phyloP scores from a whole-genome alignment of 2,113 vertebrate species.

The Onychorhynchus coronatus region DNA sequence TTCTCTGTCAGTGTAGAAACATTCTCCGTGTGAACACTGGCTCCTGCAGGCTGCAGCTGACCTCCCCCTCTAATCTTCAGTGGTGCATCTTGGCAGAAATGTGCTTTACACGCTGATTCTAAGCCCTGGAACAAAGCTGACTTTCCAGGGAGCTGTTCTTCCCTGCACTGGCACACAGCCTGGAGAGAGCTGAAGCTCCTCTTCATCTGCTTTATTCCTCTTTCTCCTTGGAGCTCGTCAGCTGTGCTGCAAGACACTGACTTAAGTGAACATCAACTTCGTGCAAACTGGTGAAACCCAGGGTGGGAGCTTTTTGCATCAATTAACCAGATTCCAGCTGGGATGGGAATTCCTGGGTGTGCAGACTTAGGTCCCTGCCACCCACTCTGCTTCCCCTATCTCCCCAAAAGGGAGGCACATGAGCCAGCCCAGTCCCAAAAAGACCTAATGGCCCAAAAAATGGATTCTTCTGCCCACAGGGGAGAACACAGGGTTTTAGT shows the following conservation, averaged over 20 bases:
- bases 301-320: neutral
- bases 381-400: neutral
- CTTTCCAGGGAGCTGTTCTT: conserved; percentile 16
- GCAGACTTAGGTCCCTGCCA: neutral
- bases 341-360: neutral
- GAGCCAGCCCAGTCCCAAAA: neutral
- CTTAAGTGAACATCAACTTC: neutral
- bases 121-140: neutral
- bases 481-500: neutral
- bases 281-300: neutral
- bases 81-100: neutral
- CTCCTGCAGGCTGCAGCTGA: neutral
- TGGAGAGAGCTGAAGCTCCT: neutral
- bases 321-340: neutral
- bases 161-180: neutral
- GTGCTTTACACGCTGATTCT: neutral
- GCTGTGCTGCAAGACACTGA: neutral
- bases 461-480: neutral
- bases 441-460: neutral
- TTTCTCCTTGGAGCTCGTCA: neutral
- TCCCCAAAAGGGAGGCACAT: neutral
- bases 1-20: neutral
- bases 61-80: neutral
- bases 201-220: neutral
- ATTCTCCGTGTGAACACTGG: accelerated